Evolutionary conservation across 1,140 invertebrate genomes (phyloP).

Genomic region (Bombus turneri): DNA sequence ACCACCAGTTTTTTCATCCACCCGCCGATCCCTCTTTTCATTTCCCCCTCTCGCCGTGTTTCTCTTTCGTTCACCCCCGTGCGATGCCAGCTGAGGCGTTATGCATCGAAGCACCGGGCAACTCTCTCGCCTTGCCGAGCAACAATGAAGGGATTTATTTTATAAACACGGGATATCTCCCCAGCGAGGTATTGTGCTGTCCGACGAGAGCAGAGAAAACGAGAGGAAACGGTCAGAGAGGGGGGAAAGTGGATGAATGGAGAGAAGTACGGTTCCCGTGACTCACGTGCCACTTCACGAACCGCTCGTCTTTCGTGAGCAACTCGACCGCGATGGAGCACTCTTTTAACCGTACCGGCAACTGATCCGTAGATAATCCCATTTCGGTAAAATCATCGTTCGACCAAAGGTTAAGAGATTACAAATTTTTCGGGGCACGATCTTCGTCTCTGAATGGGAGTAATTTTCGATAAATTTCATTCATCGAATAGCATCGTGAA

Average conservation of each 20-base stretch:
- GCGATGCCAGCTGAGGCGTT: constrained; percentile 44
- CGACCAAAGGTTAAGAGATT: constrained; percentile 52
- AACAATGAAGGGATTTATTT: constrained; percentile 70
- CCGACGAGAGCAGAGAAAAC: constrained; percentile 46
- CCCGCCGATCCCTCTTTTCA: constrained; percentile 16
- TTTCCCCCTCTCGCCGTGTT: background rate
- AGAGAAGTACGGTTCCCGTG: constrained; percentile 60
- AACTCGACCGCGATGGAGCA: constrained; percentile 42
- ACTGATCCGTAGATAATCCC: constrained; percentile 45
- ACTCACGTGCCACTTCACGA: constrained; percentile 69
- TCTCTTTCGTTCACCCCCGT: background rate
- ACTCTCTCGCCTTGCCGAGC: constrained; percentile 53
- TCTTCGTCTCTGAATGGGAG: background rate
- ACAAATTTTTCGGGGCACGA: background rate
- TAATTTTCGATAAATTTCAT: background rate
- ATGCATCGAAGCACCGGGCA: constrained; percentile 50
- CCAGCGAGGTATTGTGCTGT: constrained; percentile 61
- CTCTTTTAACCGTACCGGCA: constrained; percentile 35
- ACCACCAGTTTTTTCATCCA: constrained; percentile 5
- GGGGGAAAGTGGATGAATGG: constrained; percentile 40
- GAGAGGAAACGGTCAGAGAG: constrained; percentile 30
- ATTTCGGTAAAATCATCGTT: constrained; percentile 45
- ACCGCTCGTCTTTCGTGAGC: constrained; percentile 58
- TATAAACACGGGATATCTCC: constrained; percentile 67
- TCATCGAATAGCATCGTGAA: background rate